phyloP scores from a whole-genome alignment of 2,888 invertebrate species.

The Alentia gelatinosa region DNA sequence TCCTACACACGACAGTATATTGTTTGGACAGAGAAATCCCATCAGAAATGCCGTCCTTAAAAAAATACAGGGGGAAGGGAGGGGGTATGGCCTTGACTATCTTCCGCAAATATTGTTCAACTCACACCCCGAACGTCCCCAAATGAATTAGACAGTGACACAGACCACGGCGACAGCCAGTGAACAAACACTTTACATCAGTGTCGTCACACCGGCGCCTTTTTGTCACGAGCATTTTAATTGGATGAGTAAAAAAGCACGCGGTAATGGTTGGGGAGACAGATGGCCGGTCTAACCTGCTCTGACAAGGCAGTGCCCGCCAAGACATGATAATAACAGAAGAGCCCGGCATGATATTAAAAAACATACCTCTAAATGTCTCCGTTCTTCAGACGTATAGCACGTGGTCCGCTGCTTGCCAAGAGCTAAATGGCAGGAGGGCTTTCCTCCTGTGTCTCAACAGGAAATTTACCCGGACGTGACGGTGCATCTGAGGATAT shows the following conservation, averaged over 20 bases:
- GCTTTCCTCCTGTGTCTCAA: too few species aligned
- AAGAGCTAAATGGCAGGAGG: too few species aligned
- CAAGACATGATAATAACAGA: slow-evolving; percentile 22
- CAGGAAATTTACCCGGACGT: background rate
- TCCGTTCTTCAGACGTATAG: too few species aligned
- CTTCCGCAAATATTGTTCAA: background rate
- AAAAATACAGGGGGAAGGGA: too few species aligned
- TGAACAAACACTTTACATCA: slow-evolving; percentile 44
- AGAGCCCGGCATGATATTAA: background rate
- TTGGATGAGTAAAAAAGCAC: background rate
- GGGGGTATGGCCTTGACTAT: too few species aligned
- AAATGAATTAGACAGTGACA: background rate
- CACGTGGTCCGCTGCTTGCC: too few species aligned
- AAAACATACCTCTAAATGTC: background rate
- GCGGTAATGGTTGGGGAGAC: background rate
- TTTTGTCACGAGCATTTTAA: slow-evolving; percentile 39
- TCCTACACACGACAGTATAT: too few species aligned
- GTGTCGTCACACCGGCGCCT: background rate
- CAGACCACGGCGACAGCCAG: background rate
- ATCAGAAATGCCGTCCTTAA: background rate
- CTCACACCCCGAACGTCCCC: background rate
- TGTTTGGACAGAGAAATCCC: background rate
- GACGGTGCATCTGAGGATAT: too few species aligned
- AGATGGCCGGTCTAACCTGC: background rate
- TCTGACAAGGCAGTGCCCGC: background rate